Conservation (phyloP, 2,888 invertebrate genomes). For the Spodoptera picta region DNA sequence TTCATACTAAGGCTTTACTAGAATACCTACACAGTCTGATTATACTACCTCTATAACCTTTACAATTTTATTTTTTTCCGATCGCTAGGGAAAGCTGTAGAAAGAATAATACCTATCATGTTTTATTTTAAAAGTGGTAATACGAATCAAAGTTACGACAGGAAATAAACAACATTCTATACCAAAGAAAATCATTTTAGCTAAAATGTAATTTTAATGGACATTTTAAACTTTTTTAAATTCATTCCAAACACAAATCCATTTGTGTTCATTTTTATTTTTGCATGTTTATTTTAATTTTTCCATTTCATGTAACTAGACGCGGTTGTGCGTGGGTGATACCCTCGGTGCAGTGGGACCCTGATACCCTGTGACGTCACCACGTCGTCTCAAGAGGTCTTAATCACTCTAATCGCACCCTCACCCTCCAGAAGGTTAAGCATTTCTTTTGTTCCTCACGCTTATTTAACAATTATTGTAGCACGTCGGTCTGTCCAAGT, state of each 20-base stretch:
- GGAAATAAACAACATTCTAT: no score
- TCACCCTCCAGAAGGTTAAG: conserved; percentile 65
- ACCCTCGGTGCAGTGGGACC: conserved; percentile 82
- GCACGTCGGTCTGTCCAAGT: conserved; percentile 10
- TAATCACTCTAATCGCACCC: conserved; percentile 61
- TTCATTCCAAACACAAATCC: no score
- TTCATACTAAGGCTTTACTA: conserved; percentile 1
- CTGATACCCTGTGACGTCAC: conserved; percentile 71
- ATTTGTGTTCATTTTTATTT: conserved; percentile 15
- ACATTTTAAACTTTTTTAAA: no score
- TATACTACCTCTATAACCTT: conserved; percentile 4
- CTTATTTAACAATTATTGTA: conserved; percentile 49
- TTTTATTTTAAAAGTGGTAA: no score
- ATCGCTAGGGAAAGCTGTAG: no score
- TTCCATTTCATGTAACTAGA: conserved; percentile 60
- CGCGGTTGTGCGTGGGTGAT: conserved; percentile 82
- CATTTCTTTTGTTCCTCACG: conserved; percentile 60
- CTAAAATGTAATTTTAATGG: no score
- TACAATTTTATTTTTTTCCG: conserved; percentile 2
- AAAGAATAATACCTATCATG: no score
- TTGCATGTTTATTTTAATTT: conserved; percentile 49
- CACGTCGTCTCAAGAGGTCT: conserved; percentile 47
- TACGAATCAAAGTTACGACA: no score
- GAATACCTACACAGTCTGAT: conserved; percentile 3
- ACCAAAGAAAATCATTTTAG: no score